These are phyloP conservation scores for Drosophila eugracilis DNA, from an alignment of 1,140 invertebrate genomes.

Conservation along the genomic window DNA sequence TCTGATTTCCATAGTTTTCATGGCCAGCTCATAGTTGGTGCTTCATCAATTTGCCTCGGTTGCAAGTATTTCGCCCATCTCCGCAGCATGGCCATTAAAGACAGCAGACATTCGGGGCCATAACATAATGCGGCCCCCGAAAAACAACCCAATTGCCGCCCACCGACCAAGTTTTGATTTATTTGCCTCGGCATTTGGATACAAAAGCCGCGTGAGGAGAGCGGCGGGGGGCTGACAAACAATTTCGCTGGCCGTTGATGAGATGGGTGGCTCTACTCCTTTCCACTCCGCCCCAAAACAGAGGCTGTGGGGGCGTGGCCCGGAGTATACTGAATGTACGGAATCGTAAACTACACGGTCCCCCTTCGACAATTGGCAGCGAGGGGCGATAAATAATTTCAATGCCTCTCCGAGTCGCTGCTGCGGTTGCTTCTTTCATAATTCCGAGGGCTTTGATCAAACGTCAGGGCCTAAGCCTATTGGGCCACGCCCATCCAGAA, in stretches of 20 bases:
- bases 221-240: slow-evolving; percentile 29
- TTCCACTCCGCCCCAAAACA: no score
- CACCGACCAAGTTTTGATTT: slow-evolving; percentile 65
- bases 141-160: background rate
- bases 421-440: slow-evolving; percentile 64
- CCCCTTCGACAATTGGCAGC: slow-evolving; percentile 61
- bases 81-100: slow-evolving; percentile 20
- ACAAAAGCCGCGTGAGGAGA: slow-evolving; percentile 60
- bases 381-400: slow-evolving; percentile 72
- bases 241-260: slow-evolving; percentile 56
- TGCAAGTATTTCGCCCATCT: background rate
- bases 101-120: slow-evolving; percentile 28
- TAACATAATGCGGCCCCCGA: slow-evolving; percentile 22
- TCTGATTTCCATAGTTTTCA: slow-evolving; percentile 26
- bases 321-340: slow-evolving; percentile 10
- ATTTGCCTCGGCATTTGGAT: slow-evolving; percentile 63
- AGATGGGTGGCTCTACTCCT: slow-evolving; percentile 55
- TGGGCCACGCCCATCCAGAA: slow-evolving; percentile 34
- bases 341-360: slow-evolving; percentile 68
- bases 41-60: slow-evolving; percentile 26
- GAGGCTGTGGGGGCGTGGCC: slow-evolving; percentile 20
- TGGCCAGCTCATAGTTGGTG: slow-evolving; percentile 21
- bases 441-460: slow-evolving; percentile 74
- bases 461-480: slow-evolving; percentile 73
- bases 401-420: no score